A percentile compares a stretch with the other conserved stretches of the same genome.
Evolutionary conservation across 2,888 invertebrate genomes (phyloP).

Genomic region (Clivina fossor): DNA sequence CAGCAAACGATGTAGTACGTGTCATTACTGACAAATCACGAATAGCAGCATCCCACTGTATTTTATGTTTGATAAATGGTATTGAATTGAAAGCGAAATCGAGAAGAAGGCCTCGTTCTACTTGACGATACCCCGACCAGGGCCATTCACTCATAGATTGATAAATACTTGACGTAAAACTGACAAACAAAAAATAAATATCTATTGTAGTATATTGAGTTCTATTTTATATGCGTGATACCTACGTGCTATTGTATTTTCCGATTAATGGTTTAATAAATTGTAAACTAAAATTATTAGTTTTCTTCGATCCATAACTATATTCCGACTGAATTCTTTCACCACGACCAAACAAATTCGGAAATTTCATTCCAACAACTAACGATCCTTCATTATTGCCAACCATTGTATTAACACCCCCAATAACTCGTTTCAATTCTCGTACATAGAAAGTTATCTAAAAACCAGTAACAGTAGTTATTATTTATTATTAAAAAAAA

Average conservation of each 20-base stretch:
- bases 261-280: constrained; percentile 84
- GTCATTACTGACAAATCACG: constrained; percentile 75
- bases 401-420: constrained; percentile 83
- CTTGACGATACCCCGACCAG: constrained; percentile 79
- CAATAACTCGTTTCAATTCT: constrained; percentile 80
- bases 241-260: constrained; percentile 65
- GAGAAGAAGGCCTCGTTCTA: constrained; percentile 74
- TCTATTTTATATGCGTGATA: constrained; percentile 39
- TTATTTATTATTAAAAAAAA: too few species aligned
- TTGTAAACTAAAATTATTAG: constrained; percentile 77
- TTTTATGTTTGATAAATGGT: constrained; percentile 69
- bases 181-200: constrained; percentile 49
- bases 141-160: constrained; percentile 77
- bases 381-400: constrained; percentile 91
- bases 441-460: constrained; percentile 85
- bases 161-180: constrained; percentile 71
- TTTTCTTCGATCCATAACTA: constrained; percentile 79
- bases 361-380: constrained; percentile 71
- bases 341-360: constrained; percentile 86
- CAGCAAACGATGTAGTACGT: constrained; percentile 76
- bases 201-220: too few species aligned
- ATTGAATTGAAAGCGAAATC: constrained; percentile 74
- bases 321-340: constrained; percentile 82
- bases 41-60: constrained; percentile 87
- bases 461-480: constrained; percentile 36